These are phyloP conservation scores for Diarsia dahlii DNA, from an alignment of 2,888 invertebrate genomes.

Conservation along the genomic window DNA sequence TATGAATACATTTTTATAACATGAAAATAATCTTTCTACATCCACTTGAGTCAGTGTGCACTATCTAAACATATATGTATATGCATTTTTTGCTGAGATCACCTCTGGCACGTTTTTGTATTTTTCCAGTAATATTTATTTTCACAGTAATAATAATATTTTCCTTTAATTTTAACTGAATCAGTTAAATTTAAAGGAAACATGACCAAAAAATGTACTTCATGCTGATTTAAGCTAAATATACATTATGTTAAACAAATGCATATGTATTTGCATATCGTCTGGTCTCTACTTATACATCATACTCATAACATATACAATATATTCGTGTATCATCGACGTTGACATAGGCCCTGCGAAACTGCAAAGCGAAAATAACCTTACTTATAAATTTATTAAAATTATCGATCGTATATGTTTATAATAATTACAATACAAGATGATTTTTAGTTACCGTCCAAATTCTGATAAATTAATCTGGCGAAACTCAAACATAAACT, in stretches of 20 bases:
- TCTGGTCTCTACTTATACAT: background rate
- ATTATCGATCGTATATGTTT: too few relatives aligned
- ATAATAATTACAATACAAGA: too few relatives aligned
- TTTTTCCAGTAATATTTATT: background rate
- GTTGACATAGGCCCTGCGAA: constrained; percentile 46
- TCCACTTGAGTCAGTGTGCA: background rate
- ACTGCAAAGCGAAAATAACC: constrained; percentile 52
- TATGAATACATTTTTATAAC: too few relatives aligned
- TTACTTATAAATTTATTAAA: constrained; percentile 25
- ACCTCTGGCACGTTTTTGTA: background rate
- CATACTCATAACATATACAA: too few relatives aligned
- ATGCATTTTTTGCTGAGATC: background rate
- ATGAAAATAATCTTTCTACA: too few relatives aligned
- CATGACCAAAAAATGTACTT: too few relatives aligned
- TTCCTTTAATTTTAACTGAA: too few relatives aligned
- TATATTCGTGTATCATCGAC: constrained; percentile 6
- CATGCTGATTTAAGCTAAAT: background rate
- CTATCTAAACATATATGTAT: background rate
- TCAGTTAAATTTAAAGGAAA: too few relatives aligned
- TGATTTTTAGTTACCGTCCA: too few relatives aligned
- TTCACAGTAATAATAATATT: too few relatives aligned
- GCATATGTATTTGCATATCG: background rate
- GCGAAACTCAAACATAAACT: too few relatives aligned
- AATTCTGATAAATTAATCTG: too few relatives aligned
- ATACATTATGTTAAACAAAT: background rate